phyloP scores from a whole-genome alignment of 1,140 invertebrate species.

The Acromyrmex heyeri region DNA sequence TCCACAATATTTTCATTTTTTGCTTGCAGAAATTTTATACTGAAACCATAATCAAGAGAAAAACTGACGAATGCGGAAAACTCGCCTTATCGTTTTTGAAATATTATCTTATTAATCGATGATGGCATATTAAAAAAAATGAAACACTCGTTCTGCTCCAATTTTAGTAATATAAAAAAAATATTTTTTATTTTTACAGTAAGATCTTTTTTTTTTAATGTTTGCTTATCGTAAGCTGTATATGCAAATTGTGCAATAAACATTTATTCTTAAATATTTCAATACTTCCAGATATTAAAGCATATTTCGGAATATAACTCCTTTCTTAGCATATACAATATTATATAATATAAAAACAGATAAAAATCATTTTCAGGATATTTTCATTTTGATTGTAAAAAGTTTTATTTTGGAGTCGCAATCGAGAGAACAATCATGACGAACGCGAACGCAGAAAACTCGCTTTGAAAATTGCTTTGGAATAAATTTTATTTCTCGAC shows the following conservation, averaged over 20 bases:
- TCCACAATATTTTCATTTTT: no score
- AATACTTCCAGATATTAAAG: not conserved
- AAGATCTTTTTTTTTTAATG: not conserved
- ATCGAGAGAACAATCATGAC: not conserved
- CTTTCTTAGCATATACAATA: not conserved
- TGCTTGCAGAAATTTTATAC: no score
- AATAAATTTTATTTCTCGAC: not conserved
- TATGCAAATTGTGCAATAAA: not conserved
- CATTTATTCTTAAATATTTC: not conserved
- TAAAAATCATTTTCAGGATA: not conserved
- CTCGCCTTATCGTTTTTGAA: no score
- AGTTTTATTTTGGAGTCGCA: not conserved
- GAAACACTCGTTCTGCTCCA: not conserved
- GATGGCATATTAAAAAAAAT: conserved; percentile 1
- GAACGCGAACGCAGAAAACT: not conserved
- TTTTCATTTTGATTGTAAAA: not conserved
- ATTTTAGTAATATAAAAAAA: not conserved
- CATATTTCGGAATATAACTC: not conserved
- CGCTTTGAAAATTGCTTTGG: not conserved
- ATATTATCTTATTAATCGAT: not conserved
- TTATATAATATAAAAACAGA: not conserved
- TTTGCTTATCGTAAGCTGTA: not conserved
- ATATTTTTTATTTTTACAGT: not conserved
- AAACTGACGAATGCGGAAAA: no score
- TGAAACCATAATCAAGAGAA: no score